Conservation (phyloP, 2,797 vertebrate genomes). For the Toxotes lorentzi region DNA sequence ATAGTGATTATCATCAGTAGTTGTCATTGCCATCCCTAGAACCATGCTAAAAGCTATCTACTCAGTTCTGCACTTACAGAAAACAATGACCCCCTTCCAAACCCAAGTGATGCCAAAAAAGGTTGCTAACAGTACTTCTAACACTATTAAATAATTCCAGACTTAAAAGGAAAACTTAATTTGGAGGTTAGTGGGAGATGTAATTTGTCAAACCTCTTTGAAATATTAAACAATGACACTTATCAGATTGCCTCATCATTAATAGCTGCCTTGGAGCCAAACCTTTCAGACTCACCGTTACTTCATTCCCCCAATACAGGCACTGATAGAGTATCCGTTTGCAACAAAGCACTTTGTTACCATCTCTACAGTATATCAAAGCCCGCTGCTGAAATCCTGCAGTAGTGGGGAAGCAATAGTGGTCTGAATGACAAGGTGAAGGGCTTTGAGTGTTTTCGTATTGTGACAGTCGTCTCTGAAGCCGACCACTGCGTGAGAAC, state of each 20-base stretch:
- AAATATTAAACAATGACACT: constrained; percentile 21
- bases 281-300: constrained; percentile 26
- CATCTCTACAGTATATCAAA: constrained; percentile 48
- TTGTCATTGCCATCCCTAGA: not conserved
- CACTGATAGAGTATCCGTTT: constrained; percentile 40
- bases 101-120: constrained; percentile 5
- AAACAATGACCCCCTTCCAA: not conserved
- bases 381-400: constrained; percentile 34
- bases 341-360: constrained; percentile 49
- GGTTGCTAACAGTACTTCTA: not conserved
- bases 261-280: constrained; percentile 28
- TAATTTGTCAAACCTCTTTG: constrained; percentile 23
- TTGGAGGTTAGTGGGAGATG: constrained; percentile 7
- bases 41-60: not conserved
- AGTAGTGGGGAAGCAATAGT: constrained; percentile 25
- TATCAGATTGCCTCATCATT: constrained; percentile 36
- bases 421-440: constrained; percentile 51
- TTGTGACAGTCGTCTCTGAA: constrained; percentile 40
- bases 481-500: constrained; percentile 36
- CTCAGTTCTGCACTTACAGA: not conserved
- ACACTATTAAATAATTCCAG: not conserved
- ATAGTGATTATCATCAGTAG: too few species aligned
- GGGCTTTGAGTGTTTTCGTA: constrained; percentile 48
- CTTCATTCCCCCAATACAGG: constrained; percentile 17
- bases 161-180: constrained; percentile 28